These are phyloP conservation scores for Clusia tigrina DNA, from an alignment of 2,888 invertebrate species.

Conservation along the genomic window DNA sequence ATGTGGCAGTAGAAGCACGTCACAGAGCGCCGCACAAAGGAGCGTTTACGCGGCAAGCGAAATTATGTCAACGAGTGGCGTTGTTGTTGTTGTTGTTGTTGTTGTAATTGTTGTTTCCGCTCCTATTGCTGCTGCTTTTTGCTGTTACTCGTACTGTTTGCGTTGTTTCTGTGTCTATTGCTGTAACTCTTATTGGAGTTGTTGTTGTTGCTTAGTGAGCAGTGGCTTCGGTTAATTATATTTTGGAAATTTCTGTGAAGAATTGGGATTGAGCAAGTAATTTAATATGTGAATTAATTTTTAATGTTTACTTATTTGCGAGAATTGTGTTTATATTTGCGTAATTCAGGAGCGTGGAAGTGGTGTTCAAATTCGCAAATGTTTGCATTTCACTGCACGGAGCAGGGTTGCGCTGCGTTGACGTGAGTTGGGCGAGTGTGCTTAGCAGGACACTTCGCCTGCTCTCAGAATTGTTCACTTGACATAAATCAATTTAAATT, in stretches of 20 bases:
- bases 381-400: too few relatives aligned
- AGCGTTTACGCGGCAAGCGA: slow-evolving; percentile 25
- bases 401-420: too few relatives aligned
- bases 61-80: slow-evolving; percentile 62
- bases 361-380: too few relatives aligned
- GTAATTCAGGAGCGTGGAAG: too few relatives aligned
- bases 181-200: too few relatives aligned
- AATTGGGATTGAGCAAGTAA: slow-evolving; percentile 57
- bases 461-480: too few relatives aligned
- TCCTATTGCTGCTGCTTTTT: slow-evolving; percentile 42
- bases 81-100: slow-evolving; percentile 51
- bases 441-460: too few relatives aligned
- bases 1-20: neutral
- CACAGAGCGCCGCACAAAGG: neutral
- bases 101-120: too few relatives aligned
- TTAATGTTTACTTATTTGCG: slow-evolving; percentile 37
- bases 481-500: too few relatives aligned
- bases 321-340: too few relatives aligned
- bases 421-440: too few relatives aligned
- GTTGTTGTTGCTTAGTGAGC: slow-evolving; percentile 35
- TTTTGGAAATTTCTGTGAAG: slow-evolving; percentile 61
- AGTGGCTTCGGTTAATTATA: slow-evolving; percentile 58
- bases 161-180: too few relatives aligned
- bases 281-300: slow-evolving; percentile 58
- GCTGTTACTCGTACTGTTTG: slow-evolving; percentile 27